Evolutionary conservation across 2,797 vertebrate genomes (phyloP).

Genomic region (Huso huso): DNA sequence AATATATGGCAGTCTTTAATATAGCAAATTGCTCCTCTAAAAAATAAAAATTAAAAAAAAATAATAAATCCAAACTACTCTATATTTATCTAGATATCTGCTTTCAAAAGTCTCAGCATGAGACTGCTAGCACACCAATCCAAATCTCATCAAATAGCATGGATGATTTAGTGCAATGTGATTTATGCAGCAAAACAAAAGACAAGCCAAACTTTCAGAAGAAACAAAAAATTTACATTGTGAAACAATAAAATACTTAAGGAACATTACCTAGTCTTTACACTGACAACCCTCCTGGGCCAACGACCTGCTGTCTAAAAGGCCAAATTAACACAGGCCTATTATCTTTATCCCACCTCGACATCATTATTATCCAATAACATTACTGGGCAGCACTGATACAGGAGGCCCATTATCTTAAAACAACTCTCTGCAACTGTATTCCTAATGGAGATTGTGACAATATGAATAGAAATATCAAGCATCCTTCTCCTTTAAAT

Average conservation of each 20-base stretch:
- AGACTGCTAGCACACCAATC: not conserved
- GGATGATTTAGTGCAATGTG: conserved; percentile 1
- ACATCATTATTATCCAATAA: no score
- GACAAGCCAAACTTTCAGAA: no score
- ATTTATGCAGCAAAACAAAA: no score
- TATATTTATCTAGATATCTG: not conserved
- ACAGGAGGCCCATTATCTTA: not conserved
- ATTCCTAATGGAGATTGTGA: not conserved
- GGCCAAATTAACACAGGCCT: no score
- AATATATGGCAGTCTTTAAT: no score
- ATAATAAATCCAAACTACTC: not conserved
- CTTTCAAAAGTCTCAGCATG: not conserved
- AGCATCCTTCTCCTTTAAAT: conserved; percentile 2
- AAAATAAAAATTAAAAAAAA: not conserved
- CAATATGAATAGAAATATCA: not conserved
- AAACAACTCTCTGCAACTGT: not conserved
- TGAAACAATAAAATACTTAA: no score
- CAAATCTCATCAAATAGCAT: not conserved
- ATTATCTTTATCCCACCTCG: no score
- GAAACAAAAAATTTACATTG: no score
- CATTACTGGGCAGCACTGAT: no score
- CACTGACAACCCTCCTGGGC: no score
- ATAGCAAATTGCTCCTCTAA: not conserved
- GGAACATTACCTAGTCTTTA: no score
- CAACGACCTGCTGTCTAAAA: no score